Conservation (phyloP, 2,888 invertebrate species). For the Neuroscelio doddi region DNA sequence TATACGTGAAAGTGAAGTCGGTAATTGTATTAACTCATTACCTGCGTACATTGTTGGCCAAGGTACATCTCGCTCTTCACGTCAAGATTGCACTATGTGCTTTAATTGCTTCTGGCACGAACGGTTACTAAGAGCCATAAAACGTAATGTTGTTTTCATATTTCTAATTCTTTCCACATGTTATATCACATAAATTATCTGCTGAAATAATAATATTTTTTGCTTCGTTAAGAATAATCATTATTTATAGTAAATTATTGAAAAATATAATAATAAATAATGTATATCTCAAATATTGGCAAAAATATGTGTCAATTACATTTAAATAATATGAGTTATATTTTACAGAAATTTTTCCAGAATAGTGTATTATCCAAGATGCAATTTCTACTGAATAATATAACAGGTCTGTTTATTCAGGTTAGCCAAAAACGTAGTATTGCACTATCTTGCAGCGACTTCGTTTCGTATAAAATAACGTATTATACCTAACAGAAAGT, state of each 20-base stretch:
- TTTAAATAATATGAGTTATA: too few relatives aligned
- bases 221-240: too few relatives aligned
- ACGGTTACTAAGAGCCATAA: slow-evolving; percentile 40
- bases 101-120: slow-evolving; percentile 22
- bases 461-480: slow-evolving; percentile 7
- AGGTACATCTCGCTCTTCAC: slow-evolving; percentile 12
- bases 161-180: too few relatives aligned
- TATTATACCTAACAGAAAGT: slow-evolving; percentile 29
- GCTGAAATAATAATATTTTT: not conserved
- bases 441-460: slow-evolving; percentile 17
- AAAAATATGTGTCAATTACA: too few relatives aligned
- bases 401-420: slow-evolving; percentile 13
- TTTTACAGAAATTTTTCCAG: too few relatives aligned
- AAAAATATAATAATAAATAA: too few relatives aligned
- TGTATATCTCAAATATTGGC: too few relatives aligned
- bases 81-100: not conserved
- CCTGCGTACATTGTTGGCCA: slow-evolving; percentile 33
- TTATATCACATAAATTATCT: too few relatives aligned
- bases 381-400: slow-evolving; percentile 5
- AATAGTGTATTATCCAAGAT: not conserved
- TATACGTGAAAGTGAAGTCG: slow-evolving; percentile 19
- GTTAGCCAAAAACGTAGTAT: slow-evolving; percentile 25
- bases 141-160: too few relatives aligned
- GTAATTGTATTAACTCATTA: slow-evolving; percentile 46
- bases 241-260: too few relatives aligned